These are phyloP conservation scores for Rhyacichthys aspro DNA, from an alignment of 2,797 vertebrate genomes.

Conservation along the genomic window DNA sequence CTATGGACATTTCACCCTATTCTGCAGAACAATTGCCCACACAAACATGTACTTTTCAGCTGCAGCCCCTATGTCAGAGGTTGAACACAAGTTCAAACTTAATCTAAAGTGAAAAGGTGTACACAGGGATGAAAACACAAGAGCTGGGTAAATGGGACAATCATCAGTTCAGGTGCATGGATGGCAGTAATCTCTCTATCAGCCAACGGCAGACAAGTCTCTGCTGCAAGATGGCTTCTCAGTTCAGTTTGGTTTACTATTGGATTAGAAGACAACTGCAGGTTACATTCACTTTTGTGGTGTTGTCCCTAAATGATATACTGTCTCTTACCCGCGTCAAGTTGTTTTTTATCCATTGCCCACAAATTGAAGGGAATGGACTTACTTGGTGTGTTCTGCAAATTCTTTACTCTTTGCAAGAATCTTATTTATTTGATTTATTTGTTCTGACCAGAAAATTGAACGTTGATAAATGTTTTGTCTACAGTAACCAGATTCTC, in stretches of 20 bases:
- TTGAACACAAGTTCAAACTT: constrained; percentile 57
- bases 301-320: constrained; percentile 23
- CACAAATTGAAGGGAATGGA: constrained; percentile 8
- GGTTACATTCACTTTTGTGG: constrained; percentile 31
- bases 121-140: constrained; percentile 54
- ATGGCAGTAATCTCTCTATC: constrained; percentile 59
- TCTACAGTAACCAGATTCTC: no score
- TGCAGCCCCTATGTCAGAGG: constrained; percentile 7
- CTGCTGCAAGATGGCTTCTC: constrained; percentile 44
- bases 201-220: constrained; percentile 27
- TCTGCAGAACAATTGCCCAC: background rate
- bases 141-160: constrained; percentile 45
- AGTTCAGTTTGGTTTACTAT: constrained; percentile 46
- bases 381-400: no score
- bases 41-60: background rate
- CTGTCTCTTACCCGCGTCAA: constrained; percentile 39
- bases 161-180: constrained; percentile 58
- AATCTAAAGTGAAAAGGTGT: constrained; percentile 45
- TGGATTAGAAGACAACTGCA: constrained; percentile 46
- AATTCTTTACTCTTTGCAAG: no score
- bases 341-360: constrained; percentile 38
- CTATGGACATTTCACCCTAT: background rate
- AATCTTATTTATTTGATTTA: no score
- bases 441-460: no score
- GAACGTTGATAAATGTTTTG: no score